A percentile compares a stretch with the other conserved stretches of the same genome.
Evolutionary conservation across 2,888 invertebrate species (phyloP).

Genomic region (Eupeodes latifasciatus): DNA sequence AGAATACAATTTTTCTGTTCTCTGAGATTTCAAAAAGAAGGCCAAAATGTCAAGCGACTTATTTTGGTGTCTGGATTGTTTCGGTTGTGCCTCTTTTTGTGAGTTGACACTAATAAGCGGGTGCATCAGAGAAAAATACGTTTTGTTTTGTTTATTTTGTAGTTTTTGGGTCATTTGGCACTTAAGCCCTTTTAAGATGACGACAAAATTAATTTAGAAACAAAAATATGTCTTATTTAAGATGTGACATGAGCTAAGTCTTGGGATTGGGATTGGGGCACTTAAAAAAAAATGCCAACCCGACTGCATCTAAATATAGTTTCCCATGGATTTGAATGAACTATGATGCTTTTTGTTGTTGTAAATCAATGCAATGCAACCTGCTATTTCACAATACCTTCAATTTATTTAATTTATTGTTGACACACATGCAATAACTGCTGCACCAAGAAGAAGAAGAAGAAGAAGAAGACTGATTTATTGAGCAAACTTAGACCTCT

Average conservation of each 20-base stretch:
- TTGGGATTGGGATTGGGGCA: neutral
- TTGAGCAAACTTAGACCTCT: conserved; percentile 43
- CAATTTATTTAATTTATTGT: conserved; percentile 43
- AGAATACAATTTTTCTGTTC: conserved; percentile 4
- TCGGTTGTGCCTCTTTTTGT: neutral
- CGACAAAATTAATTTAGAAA: conserved; percentile 39
- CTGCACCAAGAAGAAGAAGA: conserved; percentile 9
- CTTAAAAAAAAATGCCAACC: neutral
- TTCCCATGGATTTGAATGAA: conserved; percentile 20
- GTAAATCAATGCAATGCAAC: conserved; percentile 48
- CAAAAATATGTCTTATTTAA: neutral
- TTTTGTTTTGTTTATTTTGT: conserved; percentile 30
- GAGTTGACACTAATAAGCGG: conserved; percentile 59
- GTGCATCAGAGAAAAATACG: neutral
- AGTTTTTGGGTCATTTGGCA: conserved; percentile 61
- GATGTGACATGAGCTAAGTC: neutral
- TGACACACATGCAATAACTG: conserved; percentile 61
- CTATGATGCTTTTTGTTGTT: conserved; percentile 16
- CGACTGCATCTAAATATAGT: neutral
- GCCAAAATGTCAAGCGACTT: conserved; percentile 66
- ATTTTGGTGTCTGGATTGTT: conserved; percentile 47
- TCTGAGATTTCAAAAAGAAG: conserved; percentile 40
- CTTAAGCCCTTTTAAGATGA: conserved; percentile 56
- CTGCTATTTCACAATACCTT: conserved; percentile 48
- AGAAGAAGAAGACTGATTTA: conserved; percentile 39